Evolutionary conservation across 1,140 invertebrate species (phyloP).

Genomic region (Euborellia annulipes): DNA sequence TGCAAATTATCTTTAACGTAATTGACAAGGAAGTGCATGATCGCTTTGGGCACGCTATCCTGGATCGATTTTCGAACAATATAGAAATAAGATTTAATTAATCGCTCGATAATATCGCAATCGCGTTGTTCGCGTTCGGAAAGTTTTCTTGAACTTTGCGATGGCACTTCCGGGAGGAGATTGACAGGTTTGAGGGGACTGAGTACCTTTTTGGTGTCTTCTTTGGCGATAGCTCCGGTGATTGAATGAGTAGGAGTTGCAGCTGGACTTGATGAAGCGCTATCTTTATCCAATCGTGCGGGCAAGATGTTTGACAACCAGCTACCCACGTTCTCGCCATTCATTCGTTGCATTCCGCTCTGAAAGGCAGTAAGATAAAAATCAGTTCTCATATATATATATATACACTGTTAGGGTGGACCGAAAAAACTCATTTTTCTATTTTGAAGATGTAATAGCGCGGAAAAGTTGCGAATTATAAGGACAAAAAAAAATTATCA

Average conservation of each 20-base stretch:
- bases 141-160: conserved; percentile 53
- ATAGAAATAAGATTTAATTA: conserved; percentile 97
- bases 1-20: conserved; percentile 96
- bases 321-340: background rate
- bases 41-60: conserved; percentile 95
- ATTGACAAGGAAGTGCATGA: conserved; percentile 99
- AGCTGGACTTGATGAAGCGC: background rate
- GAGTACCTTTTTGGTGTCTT: too few species aligned
- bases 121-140: conserved; percentile 88
- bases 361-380: too few species aligned
- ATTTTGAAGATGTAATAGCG: too few species aligned
- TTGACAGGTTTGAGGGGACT: conserved; percentile 53
- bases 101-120: conserved; percentile 90
- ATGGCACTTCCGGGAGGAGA: conserved; percentile 74
- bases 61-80: conserved; percentile 98
- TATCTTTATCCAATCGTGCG: background rate
- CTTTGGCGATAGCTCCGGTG: background rate
- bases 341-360: too few species aligned
- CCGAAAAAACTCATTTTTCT: too few species aligned
- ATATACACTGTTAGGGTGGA: too few species aligned
- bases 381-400: too few species aligned
- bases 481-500: too few species aligned
- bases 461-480: too few species aligned
- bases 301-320: conserved; percentile 4
- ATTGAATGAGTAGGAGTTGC: background rate